Base-by-base conservation (phyloP, 2,797 vertebrate species). In the Enteromius mattozi region DNA sequence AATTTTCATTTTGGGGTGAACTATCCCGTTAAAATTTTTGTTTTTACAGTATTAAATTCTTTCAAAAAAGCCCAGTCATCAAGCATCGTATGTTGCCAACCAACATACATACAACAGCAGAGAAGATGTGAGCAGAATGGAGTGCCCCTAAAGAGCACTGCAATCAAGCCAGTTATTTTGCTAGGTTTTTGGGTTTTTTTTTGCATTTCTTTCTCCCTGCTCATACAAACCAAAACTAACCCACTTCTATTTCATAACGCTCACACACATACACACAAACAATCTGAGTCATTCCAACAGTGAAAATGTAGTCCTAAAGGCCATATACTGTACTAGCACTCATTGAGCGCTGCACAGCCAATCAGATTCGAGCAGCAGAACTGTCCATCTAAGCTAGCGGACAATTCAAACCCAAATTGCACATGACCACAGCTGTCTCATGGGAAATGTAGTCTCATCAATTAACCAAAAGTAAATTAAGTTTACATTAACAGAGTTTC, bases 401-500 rank as follows among this genome's bases (percentile, higher is more conserved):
- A 76, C 56, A 24, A 16, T 66, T 68, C 47, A 21, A 84, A 12
- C 71, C 66, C 40, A 65, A 49, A 80, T 74, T 79, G 61, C 37
- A 61, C 1, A 14, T 49, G 42, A 81, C 21, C 37, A 47, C 30
- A 47, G 59, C 30, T n/a, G 12, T 81, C 66, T 70, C 30, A 66
- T 68, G 12, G 42, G 75, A 80, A 75, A 49, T 21, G 35, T 83
- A 35, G 16, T 82, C 49, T 77, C 10, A 47, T 77, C 70, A 86
- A 83, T 68, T 80, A 86, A 72, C 40, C 27, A 63, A 16, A 63
- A 47, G 47, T 63, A 76, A 70, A 30, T 66, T 56, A 74, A 81
- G 70, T 45, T 49, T 76, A 77, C 69, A 47, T 76, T 45, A 71
- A 85, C 65, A 78, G 51, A 16, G 69, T 63, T 83, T 83, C 45